A percentile compares a stretch with the other conserved stretches of the same genome.
phyloP scores from a whole-genome alignment of 2,113 vertebrate genomes.

The Phoenicopterus ruber region DNA sequence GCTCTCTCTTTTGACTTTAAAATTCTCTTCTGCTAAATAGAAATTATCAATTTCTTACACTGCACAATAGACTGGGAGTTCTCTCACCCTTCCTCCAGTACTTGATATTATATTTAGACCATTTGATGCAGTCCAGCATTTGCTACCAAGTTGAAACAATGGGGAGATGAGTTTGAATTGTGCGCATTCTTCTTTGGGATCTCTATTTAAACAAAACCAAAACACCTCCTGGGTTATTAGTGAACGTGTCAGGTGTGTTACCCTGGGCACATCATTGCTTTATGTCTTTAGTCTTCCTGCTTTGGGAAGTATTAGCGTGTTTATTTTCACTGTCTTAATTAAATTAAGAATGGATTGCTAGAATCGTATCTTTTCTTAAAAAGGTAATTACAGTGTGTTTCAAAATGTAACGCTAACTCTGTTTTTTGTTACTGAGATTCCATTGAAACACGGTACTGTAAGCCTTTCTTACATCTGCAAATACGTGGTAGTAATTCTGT shows the following conservation, averaged over 20 bases:
- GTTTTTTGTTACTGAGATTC: slow-evolving; percentile 24
- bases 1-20: background rate
- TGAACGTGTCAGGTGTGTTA: slow-evolving; percentile 14
- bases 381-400: slow-evolving; percentile 29
- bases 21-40: background rate
- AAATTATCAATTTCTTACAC: background rate
- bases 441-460: background rate
- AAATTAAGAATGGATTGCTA: slow-evolving; percentile 49
- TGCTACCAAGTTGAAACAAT: background rate
- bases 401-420: background rate
- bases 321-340: slow-evolving; percentile 51
- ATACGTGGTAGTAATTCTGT: background rate
- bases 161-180: background rate
- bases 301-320: background rate
- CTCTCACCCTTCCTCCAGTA: background rate
- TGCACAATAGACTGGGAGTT: background rate
- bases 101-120: background rate
- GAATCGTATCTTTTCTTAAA: slow-evolving; percentile 31
- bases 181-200: background rate
- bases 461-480: background rate
- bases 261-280: background rate
- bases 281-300: slow-evolving; percentile 8
- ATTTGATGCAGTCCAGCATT: background rate
- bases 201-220: background rate
- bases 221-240: background rate